A percentile compares a stretch with the other conserved stretches of the same genome.
These are phyloP conservation scores for Pocillopora damicornis DNA, from an alignment of 64 coral and sea anemone genomes.

Conservation along the genomic window DNA sequence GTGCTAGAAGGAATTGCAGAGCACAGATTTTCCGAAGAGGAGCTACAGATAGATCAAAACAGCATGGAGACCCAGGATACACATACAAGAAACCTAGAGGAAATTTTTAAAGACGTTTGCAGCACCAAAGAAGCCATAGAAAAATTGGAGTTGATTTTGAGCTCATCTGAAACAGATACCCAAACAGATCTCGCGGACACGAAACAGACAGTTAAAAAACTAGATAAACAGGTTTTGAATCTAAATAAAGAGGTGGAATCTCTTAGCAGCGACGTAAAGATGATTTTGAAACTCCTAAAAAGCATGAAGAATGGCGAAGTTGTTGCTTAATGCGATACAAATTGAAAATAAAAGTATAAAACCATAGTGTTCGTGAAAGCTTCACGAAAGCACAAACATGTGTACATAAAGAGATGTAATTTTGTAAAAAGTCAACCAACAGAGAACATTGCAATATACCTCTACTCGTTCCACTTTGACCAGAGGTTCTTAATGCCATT, in stretches of 20 bases:
- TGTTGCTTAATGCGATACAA: not conserved
- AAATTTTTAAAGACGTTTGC: constrained; percentile 73
- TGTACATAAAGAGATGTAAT: not conserved
- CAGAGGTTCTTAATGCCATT: too few relatives aligned
- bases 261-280: constrained; percentile 73
- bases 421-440: too few relatives aligned
- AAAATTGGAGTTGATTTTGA: constrained; percentile 39
- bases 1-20: not conserved
- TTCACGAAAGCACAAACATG: not conserved
- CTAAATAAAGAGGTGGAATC: constrained; percentile 68
- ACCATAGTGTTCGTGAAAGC: not conserved
- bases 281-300: constrained; percentile 66
- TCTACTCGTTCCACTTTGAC: too few relatives aligned
- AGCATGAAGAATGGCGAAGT: constrained; percentile 51
- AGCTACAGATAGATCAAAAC: not conserved
- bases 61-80: not conserved
- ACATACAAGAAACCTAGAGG: constrained; percentile 37
- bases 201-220: constrained; percentile 63
- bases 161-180: constrained; percentile 39
- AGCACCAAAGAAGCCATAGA: constrained; percentile 62
- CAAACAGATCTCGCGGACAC: constrained; percentile 30
- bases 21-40: not conserved
- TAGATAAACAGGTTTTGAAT: constrained; percentile 61
- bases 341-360: not conserved
- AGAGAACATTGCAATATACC: too few relatives aligned